Conservation (phyloP, 2,113 vertebrate genomes). For the Platysteira castanea region DNA sequence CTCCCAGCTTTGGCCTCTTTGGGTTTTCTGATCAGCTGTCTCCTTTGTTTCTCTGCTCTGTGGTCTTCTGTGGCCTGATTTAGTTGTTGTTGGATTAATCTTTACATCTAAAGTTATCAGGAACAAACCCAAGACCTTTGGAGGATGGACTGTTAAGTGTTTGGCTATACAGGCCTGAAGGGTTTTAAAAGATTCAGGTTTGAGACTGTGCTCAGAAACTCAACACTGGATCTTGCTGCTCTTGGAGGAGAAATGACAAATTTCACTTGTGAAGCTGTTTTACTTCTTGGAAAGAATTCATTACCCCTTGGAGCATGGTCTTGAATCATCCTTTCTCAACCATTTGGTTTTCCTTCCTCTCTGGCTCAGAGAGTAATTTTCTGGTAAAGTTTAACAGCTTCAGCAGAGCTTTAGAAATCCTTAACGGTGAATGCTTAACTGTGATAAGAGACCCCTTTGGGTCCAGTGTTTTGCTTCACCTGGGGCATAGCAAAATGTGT, state of each 20-base stretch:
- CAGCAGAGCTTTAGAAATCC: background rate
- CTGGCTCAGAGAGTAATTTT: background rate
- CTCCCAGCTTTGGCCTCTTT: background rate
- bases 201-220: background rate
- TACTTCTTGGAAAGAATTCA: background rate
- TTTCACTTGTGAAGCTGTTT: background rate
- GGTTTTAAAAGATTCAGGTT: background rate
- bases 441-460: background rate
- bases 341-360: background rate
- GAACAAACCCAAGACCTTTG: background rate
- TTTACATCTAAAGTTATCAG: background rate
- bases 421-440: background rate
- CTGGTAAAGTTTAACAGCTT: background rate
- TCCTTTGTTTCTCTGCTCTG: background rate
- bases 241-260: background rate
- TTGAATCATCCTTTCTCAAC: slow-evolving; percentile 1
- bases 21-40: background rate
- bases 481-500: background rate
- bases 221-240: background rate
- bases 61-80: background rate
- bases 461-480: background rate
- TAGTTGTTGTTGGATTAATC: background rate
- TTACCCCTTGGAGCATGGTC: background rate
- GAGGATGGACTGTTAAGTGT: background rate
- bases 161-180: background rate